A percentile compares a stretch with the other conserved stretches of the same genome.
Conservation (phyloP, 2,113 vertebrate genomes). For the Coregonus clupeaformis region DNA sequence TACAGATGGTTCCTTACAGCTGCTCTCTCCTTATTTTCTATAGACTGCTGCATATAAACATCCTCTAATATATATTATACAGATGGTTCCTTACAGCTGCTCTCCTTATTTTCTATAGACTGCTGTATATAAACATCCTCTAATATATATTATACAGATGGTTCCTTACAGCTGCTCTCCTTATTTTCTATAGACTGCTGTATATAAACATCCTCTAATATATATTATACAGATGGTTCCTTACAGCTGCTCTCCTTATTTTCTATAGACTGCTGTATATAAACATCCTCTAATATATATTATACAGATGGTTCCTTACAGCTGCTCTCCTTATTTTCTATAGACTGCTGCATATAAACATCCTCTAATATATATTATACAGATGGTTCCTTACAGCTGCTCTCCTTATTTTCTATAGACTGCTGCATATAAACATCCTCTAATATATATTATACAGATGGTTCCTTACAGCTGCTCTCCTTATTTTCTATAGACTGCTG, state of each 20-base stretch:
- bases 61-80: not conserved
- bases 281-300: not conserved
- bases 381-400: constrained; percentile 12
- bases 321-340: constrained; percentile 23
- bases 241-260: constrained; percentile 3
- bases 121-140: not conserved
- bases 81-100: constrained; percentile 12
- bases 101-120: constrained; percentile 27
- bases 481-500: constrained; percentile 32
- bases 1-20: constrained; percentile 13
- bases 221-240: constrained; percentile 6
- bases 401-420: constrained; percentile 27
- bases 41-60: constrained; percentile 7
- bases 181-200: constrained; percentile 32
- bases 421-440: not conserved
- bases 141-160: not conserved
- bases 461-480: constrained; percentile 9
- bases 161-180: constrained; percentile 9
- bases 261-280: constrained; percentile 28
- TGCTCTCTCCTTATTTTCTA: constrained; percentile 26
- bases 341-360: constrained; percentile 7
- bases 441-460: not conserved
- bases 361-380: not conserved
- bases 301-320: constrained; percentile 15
- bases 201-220: not conserved